Evolutionary conservation across 2,797 vertebrate species (phyloP).

Genomic region (Diglossa cyanea): DNA sequence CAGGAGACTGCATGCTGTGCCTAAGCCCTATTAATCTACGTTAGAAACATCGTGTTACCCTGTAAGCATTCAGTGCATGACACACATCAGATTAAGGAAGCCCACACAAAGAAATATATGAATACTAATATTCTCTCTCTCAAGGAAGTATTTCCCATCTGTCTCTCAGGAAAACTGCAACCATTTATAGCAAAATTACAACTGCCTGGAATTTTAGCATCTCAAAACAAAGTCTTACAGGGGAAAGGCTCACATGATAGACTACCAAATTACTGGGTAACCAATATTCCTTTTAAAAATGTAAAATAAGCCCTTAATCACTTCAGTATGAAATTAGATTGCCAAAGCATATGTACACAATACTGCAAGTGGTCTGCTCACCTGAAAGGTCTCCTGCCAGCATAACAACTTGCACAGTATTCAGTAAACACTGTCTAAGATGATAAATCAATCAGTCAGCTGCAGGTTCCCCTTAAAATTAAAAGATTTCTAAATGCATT

Average conservation of each 20-base stretch:
- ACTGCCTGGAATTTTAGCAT: neutral
- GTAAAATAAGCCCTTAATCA: neutral
- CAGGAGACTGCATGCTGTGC: constrained; percentile 8
- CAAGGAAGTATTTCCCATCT: constrained; percentile 28
- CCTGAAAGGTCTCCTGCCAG: neutral
- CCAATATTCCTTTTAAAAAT: neutral
- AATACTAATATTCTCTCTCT: constrained; percentile 28
- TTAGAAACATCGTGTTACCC: constrained; percentile 2
- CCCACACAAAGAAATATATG: constrained; percentile 37
- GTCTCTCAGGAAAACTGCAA: neutral
- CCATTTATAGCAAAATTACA: constrained; percentile 12
- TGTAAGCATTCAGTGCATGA: neutral
- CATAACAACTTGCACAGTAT: neutral
- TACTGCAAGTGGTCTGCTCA: neutral
- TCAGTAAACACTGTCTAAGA: neutral
- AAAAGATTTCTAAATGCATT: neutral
- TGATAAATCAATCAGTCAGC: neutral
- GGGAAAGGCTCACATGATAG: neutral
- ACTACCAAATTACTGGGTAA: neutral
- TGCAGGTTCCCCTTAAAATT: neutral
- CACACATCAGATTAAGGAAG: constrained; percentile 25
- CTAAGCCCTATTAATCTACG: neutral
- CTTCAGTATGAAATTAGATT: neutral
- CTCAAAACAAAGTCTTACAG: neutral
- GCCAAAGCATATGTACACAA: neutral